These are phyloP conservation scores for Typhlomys cinereus DNA, from an alignment of 2,113 vertebrate genomes.

Conservation along the genomic window DNA sequence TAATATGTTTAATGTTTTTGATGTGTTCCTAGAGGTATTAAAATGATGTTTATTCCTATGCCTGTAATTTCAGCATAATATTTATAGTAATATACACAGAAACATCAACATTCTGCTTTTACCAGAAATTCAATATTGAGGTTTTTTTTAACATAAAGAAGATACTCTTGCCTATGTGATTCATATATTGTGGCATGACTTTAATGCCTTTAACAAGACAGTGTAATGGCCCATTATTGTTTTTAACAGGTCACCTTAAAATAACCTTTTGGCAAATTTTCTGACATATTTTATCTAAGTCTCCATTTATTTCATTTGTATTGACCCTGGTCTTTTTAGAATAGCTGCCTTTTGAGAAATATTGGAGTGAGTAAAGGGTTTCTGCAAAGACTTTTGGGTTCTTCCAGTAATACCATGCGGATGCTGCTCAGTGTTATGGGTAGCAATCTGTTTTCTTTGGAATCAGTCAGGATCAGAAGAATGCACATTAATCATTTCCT, in stretches of 20 bases:
- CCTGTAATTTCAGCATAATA: slow-evolving; percentile 65
- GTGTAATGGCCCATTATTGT: slow-evolving; percentile 86
- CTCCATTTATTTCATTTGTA: slow-evolving; percentile 86
- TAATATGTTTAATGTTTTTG: slow-evolving; percentile 22
- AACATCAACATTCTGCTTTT: slow-evolving; percentile 74
- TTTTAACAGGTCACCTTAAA: slow-evolving; percentile 86
- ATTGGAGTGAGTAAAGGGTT: slow-evolving; percentile 77
- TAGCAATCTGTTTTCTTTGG: slow-evolving; percentile 73
- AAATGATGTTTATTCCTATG: background rate
- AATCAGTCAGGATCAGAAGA: slow-evolving; percentile 75
- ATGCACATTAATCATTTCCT: slow-evolving; percentile 77
- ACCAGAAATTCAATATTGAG: slow-evolving; percentile 77
- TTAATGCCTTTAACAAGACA: slow-evolving; percentile 87
- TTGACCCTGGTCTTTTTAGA: slow-evolving; percentile 84
- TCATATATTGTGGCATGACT: slow-evolving; percentile 79
- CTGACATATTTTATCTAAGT: slow-evolving; percentile 86
- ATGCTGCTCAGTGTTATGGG: slow-evolving; percentile 74
- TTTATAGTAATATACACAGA: slow-evolving; percentile 62
- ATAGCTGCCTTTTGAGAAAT: slow-evolving; percentile 83
- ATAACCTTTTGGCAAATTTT: slow-evolving; percentile 85
- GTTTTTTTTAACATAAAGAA: slow-evolving; percentile 66
- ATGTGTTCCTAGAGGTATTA: slow-evolving; percentile 21
- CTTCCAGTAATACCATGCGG: slow-evolving; percentile 83
- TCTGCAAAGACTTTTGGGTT: slow-evolving; percentile 77
- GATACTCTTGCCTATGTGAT: slow-evolving; percentile 80